Conservation (phyloP, 2,888 invertebrate species). For the Vanessa cardui region DNA sequence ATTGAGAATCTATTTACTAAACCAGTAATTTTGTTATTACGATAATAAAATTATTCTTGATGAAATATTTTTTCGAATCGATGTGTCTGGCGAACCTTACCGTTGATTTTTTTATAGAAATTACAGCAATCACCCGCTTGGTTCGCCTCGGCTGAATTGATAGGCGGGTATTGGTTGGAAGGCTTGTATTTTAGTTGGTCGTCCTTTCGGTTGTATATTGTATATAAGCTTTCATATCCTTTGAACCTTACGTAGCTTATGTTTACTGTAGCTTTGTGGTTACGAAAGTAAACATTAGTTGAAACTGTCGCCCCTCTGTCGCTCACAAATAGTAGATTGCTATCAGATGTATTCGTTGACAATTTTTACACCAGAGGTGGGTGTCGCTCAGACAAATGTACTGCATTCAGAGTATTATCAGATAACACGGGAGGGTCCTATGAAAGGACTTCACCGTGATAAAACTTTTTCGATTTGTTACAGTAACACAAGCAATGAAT, state of each 20-base stretch:
- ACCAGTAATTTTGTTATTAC: constrained; percentile 83
- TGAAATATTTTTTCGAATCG: constrained; percentile 82
- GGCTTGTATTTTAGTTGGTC: constrained; percentile 18
- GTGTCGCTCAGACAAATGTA: constrained; percentile 78
- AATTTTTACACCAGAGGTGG: constrained; percentile 79
- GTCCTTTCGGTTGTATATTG: neutral
- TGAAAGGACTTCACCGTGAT: constrained; percentile 71
- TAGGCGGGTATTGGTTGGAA: constrained; percentile 59
- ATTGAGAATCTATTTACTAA: constrained; percentile 65
- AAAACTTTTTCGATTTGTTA: constrained; percentile 75
- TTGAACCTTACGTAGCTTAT: neutral
- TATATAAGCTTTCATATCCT: constrained; percentile 12
- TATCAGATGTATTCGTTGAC: constrained; percentile 77
- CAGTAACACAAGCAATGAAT: constrained; percentile 73
- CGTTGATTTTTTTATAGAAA: constrained; percentile 78
- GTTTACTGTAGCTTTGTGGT: constrained; percentile 10
- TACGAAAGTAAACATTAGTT: constrained; percentile 30
- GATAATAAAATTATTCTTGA: constrained; percentile 83
- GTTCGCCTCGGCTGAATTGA: constrained; percentile 68
- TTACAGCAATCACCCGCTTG: constrained; percentile 76
- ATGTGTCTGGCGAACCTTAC: constrained; percentile 80
- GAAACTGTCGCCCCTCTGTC: constrained; percentile 40
- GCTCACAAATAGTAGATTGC: constrained; percentile 72
- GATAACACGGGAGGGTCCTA: constrained; percentile 74
- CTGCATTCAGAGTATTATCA: constrained; percentile 76